Percentiles rank a stretch among this genome's conserved stretches.
Evolutionary conservation across 2,888 invertebrate species (phyloP).

Genomic region (Orchesella flavescens): DNA sequence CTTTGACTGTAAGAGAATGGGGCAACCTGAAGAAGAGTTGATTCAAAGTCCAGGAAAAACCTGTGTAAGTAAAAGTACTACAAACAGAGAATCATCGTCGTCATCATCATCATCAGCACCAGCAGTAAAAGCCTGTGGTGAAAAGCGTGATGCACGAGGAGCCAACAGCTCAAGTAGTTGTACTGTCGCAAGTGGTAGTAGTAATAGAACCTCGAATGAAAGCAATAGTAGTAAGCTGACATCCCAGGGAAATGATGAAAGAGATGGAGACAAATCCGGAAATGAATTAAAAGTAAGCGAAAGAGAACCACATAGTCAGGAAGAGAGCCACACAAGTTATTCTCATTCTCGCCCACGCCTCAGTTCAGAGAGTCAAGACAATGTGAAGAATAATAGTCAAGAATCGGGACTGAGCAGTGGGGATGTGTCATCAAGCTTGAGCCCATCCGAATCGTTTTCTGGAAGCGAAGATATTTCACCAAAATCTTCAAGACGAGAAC

Average conservation of each 20-base stretch:
- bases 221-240: constrained; percentile 21
- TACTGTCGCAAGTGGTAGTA: background rate
- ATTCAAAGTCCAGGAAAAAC: constrained; percentile 35
- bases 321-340: constrained; percentile 22
- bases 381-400: constrained; percentile 54
- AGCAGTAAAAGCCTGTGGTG: constrained; percentile 1
- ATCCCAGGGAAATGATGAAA: constrained; percentile 43
- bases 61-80: background rate
- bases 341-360: constrained; percentile 45
- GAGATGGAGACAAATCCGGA: constrained; percentile 12
- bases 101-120: background rate
- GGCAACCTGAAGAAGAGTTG: constrained; percentile 64
- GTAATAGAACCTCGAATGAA: background rate
- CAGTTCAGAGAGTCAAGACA: constrained; percentile 38
- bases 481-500: constrained; percentile 41
- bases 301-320: background rate
- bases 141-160: constrained; percentile 15
- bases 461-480: constrained; percentile 60
- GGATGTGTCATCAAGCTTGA: constrained; percentile 59
- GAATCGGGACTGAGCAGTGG: constrained; percentile 62
- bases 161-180: background rate
- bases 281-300: constrained; percentile 31
- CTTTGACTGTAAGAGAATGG: constrained; percentile 45
- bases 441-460: constrained; percentile 60
- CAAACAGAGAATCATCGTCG: background rate